These are phyloP conservation scores for Onychomys arenicola DNA, from an alignment of 2,797 vertebrate genomes.

Conservation along the genomic window DNA sequence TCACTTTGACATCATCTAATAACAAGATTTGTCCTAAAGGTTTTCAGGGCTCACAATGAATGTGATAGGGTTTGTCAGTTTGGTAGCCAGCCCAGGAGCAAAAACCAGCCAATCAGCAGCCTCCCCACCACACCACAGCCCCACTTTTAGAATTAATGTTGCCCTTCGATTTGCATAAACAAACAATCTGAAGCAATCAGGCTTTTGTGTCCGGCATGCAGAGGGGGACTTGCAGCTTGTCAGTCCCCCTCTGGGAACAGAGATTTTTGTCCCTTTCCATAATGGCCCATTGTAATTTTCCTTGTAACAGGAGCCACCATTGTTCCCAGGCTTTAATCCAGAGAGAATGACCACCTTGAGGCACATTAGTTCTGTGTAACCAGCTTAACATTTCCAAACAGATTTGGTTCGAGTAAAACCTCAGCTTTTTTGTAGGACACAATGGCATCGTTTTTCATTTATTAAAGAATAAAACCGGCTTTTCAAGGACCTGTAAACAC, in stretches of 20 bases:
- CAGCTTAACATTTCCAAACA: slow-evolving; percentile 92
- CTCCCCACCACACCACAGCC: slow-evolving; percentile 68
- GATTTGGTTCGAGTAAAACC: slow-evolving; percentile 84
- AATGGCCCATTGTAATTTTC: slow-evolving; percentile 92
- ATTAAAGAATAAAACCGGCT: slow-evolving; percentile 37
- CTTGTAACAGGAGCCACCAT: slow-evolving; percentile 89
- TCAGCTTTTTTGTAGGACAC: slow-evolving; percentile 62
- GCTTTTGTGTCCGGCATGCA: slow-evolving; percentile 87
- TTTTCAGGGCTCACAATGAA: slow-evolving; percentile 62
- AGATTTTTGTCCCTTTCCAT: slow-evolving; percentile 91
- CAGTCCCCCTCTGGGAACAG: slow-evolving; percentile 88
- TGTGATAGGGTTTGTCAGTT: slow-evolving; percentile 74
- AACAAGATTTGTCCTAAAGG: slow-evolving; percentile 11
- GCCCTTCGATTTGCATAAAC: slow-evolving; percentile 88
- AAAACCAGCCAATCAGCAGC: slow-evolving; percentile 80
- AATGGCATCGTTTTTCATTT: slow-evolving; percentile 36
- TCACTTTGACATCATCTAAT: slow-evolving; percentile 36
- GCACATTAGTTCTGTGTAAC: slow-evolving; percentile 85
- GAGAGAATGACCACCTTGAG: slow-evolving; percentile 90
- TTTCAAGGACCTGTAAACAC: slow-evolving; percentile 33
- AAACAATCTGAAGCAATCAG: slow-evolving; percentile 86
- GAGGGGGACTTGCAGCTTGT: slow-evolving; percentile 88
- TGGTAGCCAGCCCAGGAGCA: slow-evolving; percentile 65
- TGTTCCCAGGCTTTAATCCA: slow-evolving; percentile 92
- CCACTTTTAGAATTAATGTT: slow-evolving; percentile 85